phyloP scores from a whole-genome alignment of 2,113 vertebrate genomes.

The Bubo bubo region DNA sequence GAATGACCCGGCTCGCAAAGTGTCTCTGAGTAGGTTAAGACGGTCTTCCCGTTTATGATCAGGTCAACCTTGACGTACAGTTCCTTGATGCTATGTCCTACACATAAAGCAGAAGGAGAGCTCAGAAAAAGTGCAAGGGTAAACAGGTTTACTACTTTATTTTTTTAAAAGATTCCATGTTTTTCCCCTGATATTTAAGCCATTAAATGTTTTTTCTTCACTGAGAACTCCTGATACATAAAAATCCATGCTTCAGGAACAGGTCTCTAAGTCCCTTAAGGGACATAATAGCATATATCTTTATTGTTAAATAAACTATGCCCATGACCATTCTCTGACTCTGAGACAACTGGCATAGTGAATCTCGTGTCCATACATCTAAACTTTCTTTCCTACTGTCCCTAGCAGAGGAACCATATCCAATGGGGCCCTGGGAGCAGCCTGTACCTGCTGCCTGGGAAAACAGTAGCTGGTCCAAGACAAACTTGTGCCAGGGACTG shows the following conservation, averaged over 20 bases:
- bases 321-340: background rate
- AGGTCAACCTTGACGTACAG: slow-evolving; percentile 33
- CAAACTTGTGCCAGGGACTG: background rate
- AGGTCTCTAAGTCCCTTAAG: background rate
- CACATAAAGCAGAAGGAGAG: background rate
- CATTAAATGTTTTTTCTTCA: background rate
- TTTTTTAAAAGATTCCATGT: rapidly evolving
- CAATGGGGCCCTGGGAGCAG: background rate
- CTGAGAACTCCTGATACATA: background rate
- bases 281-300: background rate
- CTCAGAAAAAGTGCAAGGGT: background rate
- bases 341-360: background rate
- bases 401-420: background rate
- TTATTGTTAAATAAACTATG: background rate
- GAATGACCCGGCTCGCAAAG: slow-evolving; percentile 49
- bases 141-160: background rate
- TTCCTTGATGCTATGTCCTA: slow-evolving; percentile 68
- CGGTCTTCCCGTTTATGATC: background rate
- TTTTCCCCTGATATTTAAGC: background rate
- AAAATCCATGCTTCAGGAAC: background rate
- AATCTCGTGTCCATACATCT: background rate
- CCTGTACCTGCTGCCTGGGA: background rate
- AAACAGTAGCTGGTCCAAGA: background rate
- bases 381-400: background rate
- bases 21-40: slow-evolving; percentile 49